Conservation (phyloP, 2,888 invertebrate genomes). For the Eretmocerus hayati region DNA sequence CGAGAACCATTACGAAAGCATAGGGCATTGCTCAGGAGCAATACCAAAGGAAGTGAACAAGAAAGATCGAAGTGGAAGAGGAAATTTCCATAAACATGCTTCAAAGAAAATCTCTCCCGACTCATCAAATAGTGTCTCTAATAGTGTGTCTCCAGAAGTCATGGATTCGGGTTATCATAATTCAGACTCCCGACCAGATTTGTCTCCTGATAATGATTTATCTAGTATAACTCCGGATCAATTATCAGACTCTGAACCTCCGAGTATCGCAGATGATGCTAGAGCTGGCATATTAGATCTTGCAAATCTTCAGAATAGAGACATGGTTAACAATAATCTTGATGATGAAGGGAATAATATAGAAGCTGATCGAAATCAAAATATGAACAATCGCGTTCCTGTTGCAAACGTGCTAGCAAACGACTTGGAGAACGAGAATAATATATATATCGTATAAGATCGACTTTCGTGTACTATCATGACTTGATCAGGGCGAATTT, state of each 20-base stretch:
- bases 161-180: slow-evolving; percentile 43
- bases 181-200: slow-evolving; percentile 36
- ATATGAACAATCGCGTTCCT: slow-evolving; percentile 33
- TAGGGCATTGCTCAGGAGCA: slow-evolving; percentile 7
- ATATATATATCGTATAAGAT: slow-evolving; percentile 35
- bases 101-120: slow-evolving; percentile 24
- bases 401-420: slow-evolving; percentile 35
- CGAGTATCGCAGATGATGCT: slow-evolving; percentile 32
- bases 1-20: no score
- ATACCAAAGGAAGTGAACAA: slow-evolving; percentile 5
- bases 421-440: slow-evolving; percentile 40
- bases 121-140: slow-evolving; percentile 29
- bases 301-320: slow-evolving; percentile 48
- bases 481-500: no score
- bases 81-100: slow-evolving; percentile 2
- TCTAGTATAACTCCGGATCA: slow-evolving; percentile 35
- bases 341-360: slow-evolving; percentile 51
- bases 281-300: slow-evolving; percentile 21
- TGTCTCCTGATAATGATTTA: slow-evolving; percentile 35
- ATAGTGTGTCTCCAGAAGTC: slow-evolving; percentile 37
- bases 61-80: not conserved
- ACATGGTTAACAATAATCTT: slow-evolving; percentile 51
- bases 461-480: no score
- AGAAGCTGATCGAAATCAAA: slow-evolving; percentile 33
- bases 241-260: slow-evolving; percentile 29